These are phyloP conservation scores for Alethe diademata DNA, from an alignment of 2,113 vertebrate species.

Conservation along the genomic window DNA sequence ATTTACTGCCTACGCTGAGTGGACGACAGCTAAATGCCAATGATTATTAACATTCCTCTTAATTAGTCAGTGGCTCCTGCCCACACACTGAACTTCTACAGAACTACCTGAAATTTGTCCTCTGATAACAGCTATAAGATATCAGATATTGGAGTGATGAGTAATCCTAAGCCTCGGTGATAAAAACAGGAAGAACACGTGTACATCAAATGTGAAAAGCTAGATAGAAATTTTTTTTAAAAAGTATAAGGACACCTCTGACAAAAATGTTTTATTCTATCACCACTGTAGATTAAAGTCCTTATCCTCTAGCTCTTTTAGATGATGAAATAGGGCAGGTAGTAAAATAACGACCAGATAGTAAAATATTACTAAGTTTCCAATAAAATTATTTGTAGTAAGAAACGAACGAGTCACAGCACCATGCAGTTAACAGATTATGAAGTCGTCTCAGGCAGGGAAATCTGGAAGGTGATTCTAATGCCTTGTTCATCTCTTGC, in stretches of 20 bases:
- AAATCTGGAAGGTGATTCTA: neutral
- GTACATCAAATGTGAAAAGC: neutral
- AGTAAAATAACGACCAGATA: neutral
- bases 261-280: neutral
- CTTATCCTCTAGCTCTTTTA: conserved; percentile 81
- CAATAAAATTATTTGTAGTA: neutral
- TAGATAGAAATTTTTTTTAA: neutral
- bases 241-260: neutral
- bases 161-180: neutral
- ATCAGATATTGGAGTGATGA: neutral
- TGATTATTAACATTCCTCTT: neutral
- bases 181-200: neutral
- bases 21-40: neutral
- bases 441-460: neutral
- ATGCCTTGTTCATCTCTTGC: neutral
- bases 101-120: neutral
- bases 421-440: neutral
- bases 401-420: neutral
- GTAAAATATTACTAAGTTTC: conserved; percentile 75
- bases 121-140: neutral
- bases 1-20: neutral
- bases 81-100: neutral
- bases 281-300: neutral
- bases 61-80: neutral
- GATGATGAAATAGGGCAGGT: conserved; percentile 65